Evolutionary conservation across 2,888 invertebrate genomes (phyloP).

Genomic region (Slavum lentiscoides): DNA sequence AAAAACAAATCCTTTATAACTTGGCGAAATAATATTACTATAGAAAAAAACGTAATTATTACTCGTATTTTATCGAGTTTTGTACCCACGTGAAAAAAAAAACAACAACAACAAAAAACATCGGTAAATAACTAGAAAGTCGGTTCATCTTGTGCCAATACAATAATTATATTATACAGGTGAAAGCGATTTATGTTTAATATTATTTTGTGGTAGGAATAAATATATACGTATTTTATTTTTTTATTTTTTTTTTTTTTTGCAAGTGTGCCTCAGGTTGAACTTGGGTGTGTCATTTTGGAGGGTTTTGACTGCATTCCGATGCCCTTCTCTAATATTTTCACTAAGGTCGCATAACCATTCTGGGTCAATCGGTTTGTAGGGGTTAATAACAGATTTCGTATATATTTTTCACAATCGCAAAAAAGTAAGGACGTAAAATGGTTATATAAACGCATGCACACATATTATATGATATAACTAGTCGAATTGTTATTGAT

Average conservation of each 20-base stretch:
- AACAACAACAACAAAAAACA: not conserved
- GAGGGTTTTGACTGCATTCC: slow-evolving; percentile 44
- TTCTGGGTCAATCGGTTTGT: slow-evolving; percentile 32
- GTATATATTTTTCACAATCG: slow-evolving; percentile 7
- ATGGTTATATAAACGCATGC: not conserved
- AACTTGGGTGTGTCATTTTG: slow-evolving; percentile 49
- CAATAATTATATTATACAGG: slow-evolving; percentile 48
- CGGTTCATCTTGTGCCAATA: slow-evolving; percentile 51
- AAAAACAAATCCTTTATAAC: too few relatives aligned
- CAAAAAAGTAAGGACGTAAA: not conserved
- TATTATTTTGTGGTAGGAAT: slow-evolving; percentile 50
- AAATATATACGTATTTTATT: too few relatives aligned
- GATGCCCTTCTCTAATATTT: slow-evolving; percentile 47
- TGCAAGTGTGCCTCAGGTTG: slow-evolving; percentile 47
- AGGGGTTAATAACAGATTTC: slow-evolving; percentile 40
- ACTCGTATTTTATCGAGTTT: slow-evolving; percentile 20
- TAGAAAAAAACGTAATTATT: not conserved
- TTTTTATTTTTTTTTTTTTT: not conserved
- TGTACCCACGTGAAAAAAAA: not conserved
- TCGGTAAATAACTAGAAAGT: slow-evolving; percentile 50
- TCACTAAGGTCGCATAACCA: slow-evolving; percentile 22
- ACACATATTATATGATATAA: not conserved
- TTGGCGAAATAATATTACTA: not conserved
- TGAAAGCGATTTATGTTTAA: slow-evolving; percentile 49
- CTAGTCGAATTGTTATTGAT: not conserved